Evolutionary conservation across 2,888 invertebrate genomes (phyloP), one percentile per base, ranked within the genome.

Genomic region (Zootermopsis nevadensis): DNA sequence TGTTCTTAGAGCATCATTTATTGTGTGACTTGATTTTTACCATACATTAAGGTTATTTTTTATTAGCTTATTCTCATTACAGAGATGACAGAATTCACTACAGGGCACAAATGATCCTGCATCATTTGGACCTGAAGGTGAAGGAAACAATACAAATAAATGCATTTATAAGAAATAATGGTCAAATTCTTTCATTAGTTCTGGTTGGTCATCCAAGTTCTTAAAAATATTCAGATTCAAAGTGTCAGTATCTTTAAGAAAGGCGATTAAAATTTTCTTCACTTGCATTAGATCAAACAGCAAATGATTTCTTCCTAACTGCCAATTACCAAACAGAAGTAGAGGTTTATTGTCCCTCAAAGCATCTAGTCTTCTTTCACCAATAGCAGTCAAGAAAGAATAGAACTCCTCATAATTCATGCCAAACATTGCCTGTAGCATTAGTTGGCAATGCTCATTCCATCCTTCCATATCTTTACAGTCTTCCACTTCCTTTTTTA

Each of bases 401-500:
- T 93, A 91, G 90, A 96, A 96, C 85, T 92, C 91, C 86, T 89
- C 87, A 89, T 93, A 94, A 90, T 97, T 93, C 90, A 97, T 94
- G 79, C 97, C 97, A 91, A 94, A 95, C 33, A 93, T 91, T 24
- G 94, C 93, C 89, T 94, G 94, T 66, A 97, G 90, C 91, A 97
- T 93, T 2, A 94, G 88, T 90, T 98, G 98, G 88, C 97, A 97
- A 87, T 97, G 95, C 35, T 92, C 90, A 76, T 91, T 88, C 93
- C 95, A 98, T 84, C 93, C 92, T 6, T 93, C 93, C 92, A 95
- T 95, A 83, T 93, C 92, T 86, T 89, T 92, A 86, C 96, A 96
- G 88, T 98, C 96, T 38, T 91, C 90, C 83, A 98, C 95, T 91
- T 98, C 97, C 85, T 91, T 91, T 89, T 95, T 92, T 4, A 98